Percentiles rank a stretch among this genome's conserved stretches.
phyloP scores from a whole-genome alignment of 2,797 vertebrate genomes.

The Helarctos malayanus region DNA sequence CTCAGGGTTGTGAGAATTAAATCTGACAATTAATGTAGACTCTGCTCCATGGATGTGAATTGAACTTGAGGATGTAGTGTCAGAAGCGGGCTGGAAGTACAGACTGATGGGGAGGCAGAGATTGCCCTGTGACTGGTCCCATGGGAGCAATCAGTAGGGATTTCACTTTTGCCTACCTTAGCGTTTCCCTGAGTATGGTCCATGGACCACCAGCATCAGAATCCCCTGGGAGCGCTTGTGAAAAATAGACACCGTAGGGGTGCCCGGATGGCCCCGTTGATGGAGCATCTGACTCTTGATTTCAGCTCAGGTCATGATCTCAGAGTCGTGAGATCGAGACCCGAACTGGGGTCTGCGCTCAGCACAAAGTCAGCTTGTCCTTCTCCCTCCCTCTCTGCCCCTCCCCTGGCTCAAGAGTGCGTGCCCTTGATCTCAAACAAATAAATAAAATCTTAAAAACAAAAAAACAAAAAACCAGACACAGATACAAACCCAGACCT shows the following conservation, averaged over 20 bases:
- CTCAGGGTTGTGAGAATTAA: not conserved
- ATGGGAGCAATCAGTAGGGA: not conserved
- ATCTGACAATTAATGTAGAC: not conserved
- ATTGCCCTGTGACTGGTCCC: not conserved
- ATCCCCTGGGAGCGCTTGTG: not conserved
- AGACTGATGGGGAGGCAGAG: not conserved
- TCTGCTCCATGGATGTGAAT: not conserved
- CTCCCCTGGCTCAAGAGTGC: not conserved
- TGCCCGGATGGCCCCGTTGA: not conserved
- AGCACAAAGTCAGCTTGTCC: not conserved
- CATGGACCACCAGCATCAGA: not conserved
- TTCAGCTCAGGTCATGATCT: not conserved
- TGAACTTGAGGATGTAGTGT: not conserved
- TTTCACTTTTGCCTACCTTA: slow-evolving; percentile 38
- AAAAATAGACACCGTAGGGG: not conserved
- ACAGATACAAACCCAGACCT: not conserved
- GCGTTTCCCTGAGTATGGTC: not conserved
- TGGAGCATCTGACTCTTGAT: not conserved
- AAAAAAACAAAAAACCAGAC: not conserved
- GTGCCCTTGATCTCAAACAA: not conserved
- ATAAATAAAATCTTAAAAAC: not conserved
- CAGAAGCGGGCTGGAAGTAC: not conserved
- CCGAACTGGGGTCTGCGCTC: not conserved
- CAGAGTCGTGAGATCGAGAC: not conserved
- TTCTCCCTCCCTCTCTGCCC: not conserved